Evolutionary conservation across 2,888 invertebrate species (phyloP).

Genomic region (Choreutis nemorana): DNA sequence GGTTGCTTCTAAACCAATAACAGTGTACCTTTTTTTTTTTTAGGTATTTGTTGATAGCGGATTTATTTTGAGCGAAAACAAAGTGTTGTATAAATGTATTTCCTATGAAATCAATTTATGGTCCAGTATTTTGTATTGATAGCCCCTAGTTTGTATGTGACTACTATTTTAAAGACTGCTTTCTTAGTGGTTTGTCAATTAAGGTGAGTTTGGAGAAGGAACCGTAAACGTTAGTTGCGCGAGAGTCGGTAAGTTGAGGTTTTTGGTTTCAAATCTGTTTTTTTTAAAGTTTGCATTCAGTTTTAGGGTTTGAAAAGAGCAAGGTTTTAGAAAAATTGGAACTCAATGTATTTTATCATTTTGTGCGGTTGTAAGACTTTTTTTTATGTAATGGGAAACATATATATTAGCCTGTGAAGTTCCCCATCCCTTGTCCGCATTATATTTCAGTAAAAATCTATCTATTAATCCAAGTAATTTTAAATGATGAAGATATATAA

Average conservation of each 20-base stretch:
- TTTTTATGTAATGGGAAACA: no score
- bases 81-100: conserved; percentile 27
- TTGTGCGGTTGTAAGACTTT: no score
- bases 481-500: no score
- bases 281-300: conserved; percentile 2
- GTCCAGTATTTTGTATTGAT: conserved; percentile 59
- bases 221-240: conserved; percentile 2
- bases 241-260: background rate
- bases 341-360: no score
- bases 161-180: conserved; percentile 53
- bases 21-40: conserved; percentile 19
- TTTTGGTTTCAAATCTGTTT: background rate
- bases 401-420: no score
- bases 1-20: conserved; percentile 10
- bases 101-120: conserved; percentile 57
- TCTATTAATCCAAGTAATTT: no score
- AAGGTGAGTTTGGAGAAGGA: conserved; percentile 22
- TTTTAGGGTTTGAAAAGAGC: background rate
- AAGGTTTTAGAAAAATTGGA: conserved; percentile 6
- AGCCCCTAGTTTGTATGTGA: conserved; percentile 24
- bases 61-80: no score
- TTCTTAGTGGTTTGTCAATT: conserved; percentile 59
- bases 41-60: no score
- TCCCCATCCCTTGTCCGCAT: no score
- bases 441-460: no score